Percentiles rank a stretch among this genome's conserved stretches.
Evolutionary conservation across 2,888 invertebrate genomes (phyloP).

Genomic region (Phytoseiulus persimilis): DNA sequence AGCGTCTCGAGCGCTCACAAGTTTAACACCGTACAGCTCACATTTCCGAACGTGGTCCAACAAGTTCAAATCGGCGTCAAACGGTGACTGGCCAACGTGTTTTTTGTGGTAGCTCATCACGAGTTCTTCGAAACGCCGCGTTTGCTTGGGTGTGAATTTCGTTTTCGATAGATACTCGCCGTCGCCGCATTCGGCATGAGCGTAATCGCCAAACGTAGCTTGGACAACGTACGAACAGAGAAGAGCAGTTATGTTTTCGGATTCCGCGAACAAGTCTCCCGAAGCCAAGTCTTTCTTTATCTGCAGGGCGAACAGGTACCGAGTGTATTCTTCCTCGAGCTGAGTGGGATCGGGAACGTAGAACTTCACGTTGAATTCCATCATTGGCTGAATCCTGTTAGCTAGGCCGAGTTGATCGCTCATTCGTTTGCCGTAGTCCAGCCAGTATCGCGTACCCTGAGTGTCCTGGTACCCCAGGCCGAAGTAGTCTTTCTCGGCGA

Average conservation of each 20-base stretch:
- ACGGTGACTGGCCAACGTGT: slow-evolving; percentile 73
- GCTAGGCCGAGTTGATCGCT: slow-evolving; percentile 86
- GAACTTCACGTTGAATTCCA: slow-evolving; percentile 90
- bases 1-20: slow-evolving; percentile 89
- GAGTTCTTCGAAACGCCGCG: slow-evolving; percentile 20
- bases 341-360: slow-evolving; percentile 97
- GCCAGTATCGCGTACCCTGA: slow-evolving; percentile 84
- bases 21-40: slow-evolving; percentile 93
- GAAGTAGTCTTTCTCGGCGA: slow-evolving; percentile 95
- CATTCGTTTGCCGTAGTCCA: slow-evolving; percentile 92
- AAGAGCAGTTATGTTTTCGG: slow-evolving; percentile 89
- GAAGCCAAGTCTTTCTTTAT: slow-evolving; percentile 87
- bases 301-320: slow-evolving; percentile 92
- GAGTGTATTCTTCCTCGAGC: slow-evolving; percentile 93
- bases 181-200: neutral
- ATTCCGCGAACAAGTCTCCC: slow-evolving; percentile 84
- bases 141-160: slow-evolving; percentile 22
- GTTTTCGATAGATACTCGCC: slow-evolving; percentile 30
- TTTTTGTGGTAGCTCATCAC: slow-evolving; percentile 30
- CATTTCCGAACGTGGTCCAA: slow-evolving; percentile 94
- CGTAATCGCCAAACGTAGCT: slow-evolving; percentile 54
- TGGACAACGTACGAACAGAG: slow-evolving; percentile 98
- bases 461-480: slow-evolving; percentile 89
- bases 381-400: slow-evolving; percentile 61
- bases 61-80: slow-evolving; percentile 92